Percentiles rank a stretch among this genome's conserved stretches.
Evolutionary conservation across 2,888 invertebrate species (phyloP).

Genomic region (Octodonta nipae): DNA sequence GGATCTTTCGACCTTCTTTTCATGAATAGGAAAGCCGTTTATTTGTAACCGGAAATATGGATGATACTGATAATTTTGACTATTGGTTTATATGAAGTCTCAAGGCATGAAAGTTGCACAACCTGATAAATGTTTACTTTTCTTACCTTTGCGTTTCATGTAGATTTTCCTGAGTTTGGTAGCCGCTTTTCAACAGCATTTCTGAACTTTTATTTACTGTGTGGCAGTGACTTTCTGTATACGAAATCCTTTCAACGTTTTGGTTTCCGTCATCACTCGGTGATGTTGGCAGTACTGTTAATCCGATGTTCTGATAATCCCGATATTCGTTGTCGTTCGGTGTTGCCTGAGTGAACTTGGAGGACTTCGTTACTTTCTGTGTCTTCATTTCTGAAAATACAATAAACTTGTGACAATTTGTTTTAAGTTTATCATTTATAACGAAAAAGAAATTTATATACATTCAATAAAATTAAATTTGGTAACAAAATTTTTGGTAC

Average conservation of each 20-base stretch:
- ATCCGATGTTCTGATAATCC: constrained; percentile 29
- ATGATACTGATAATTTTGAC: no score
- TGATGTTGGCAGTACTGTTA: constrained; percentile 19
- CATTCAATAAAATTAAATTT: no score
- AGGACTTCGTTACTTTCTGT: constrained; percentile 28
- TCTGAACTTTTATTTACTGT: constrained; percentile 26
- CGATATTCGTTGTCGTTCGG: constrained; percentile 30
- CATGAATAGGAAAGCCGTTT: no score
- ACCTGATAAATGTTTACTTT: no score
- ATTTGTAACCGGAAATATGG: no score
- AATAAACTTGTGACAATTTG: background rate
- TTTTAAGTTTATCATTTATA: background rate
- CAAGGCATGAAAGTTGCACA: no score
- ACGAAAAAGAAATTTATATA: no score
- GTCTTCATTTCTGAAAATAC: constrained; percentile 18
- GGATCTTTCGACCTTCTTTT: no score
- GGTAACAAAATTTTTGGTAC: no score
- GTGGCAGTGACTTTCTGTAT: constrained; percentile 17
- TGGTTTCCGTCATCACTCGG: constrained; percentile 22
- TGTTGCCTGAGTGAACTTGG: constrained; percentile 32
- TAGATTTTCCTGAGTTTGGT: constrained; percentile 17
- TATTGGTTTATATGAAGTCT: no score
- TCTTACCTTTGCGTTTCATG: constrained; percentile 19
- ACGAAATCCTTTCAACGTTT: constrained; percentile 18
- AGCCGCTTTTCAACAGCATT: constrained; percentile 24